phyloP scores from a whole-genome alignment of 2,113 vertebrate species.

The Arothron firmamentum region DNA sequence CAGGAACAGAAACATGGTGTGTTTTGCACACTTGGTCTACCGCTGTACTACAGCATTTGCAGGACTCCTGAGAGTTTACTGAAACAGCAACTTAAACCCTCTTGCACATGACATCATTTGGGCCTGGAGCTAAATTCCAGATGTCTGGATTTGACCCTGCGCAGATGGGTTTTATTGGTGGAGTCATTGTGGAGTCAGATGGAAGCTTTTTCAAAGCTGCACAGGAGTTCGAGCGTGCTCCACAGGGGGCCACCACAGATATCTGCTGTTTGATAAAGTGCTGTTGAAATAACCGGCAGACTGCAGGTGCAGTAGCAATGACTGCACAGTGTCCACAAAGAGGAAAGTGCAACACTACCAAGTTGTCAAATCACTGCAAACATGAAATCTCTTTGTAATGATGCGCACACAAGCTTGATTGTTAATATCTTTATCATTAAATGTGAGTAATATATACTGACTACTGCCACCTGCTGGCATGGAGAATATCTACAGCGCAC shows the following conservation, averaged over 20 bases:
- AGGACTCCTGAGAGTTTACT: conserved; percentile 21
- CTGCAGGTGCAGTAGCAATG: conserved; percentile 3
- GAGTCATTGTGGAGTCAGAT: conserved; percentile 36
- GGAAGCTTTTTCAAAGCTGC: conserved; percentile 9
- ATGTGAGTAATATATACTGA: no score
- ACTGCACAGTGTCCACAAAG: background rate
- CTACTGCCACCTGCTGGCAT: no score
- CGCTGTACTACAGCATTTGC: conserved; percentile 7
- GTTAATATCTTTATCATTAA: no score
- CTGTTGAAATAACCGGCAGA: conserved; percentile 14
- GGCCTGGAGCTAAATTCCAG: conserved; percentile 46
- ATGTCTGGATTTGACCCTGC: conserved; percentile 55
- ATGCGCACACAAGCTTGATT: no score
- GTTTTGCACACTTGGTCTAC: background rate
- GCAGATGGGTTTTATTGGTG: conserved; percentile 53
- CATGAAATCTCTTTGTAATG: no score
- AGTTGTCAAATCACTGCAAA: background rate
- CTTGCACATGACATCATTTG: conserved; percentile 53
- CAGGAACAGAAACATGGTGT: background rate
- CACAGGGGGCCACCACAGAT: conserved; percentile 38
- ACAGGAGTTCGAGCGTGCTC: conserved; percentile 25
- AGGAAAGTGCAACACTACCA: conserved; percentile 3
- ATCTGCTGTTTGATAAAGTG: conserved; percentile 22
- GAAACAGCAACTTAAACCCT: conserved; percentile 43
- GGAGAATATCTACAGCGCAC: no score